These are phyloP conservation scores for Orchestia grillus DNA, from an alignment of 1,140 invertebrate genomes.

Conservation along the genomic window DNA sequence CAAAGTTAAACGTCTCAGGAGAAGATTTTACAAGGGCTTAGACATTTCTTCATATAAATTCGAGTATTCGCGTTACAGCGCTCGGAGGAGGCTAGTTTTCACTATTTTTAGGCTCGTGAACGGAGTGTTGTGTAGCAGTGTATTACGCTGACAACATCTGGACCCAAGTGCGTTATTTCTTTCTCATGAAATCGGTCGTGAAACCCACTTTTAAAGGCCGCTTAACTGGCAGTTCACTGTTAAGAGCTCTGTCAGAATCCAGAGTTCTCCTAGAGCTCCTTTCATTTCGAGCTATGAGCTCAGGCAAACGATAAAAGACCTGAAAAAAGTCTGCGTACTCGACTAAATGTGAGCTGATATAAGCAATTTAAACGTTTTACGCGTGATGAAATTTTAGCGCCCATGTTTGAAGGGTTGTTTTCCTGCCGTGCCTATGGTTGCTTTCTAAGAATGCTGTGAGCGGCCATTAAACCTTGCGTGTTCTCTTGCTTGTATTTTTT, in stretches of 20 bases:
- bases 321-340: neutral
- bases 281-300: neutral
- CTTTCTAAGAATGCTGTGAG: neutral
- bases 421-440: neutral
- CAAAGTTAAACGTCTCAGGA: no score
- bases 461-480: neutral
- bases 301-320: neutral
- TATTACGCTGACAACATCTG: neutral
- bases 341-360: neutral
- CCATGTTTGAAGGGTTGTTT: neutral
- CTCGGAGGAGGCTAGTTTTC: neutral
- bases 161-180: neutral
- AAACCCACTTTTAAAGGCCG: neutral
- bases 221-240: neutral
- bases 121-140: neutral
- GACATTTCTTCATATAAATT: neutral
- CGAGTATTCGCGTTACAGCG: neutral
- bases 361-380: neutral
- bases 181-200: neutral
- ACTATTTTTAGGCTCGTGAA: neutral
- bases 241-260: neutral
- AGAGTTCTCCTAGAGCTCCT: neutral
- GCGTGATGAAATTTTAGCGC: neutral
- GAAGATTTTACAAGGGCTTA: no score
- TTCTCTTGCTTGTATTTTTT: neutral